Conservation (phyloP, 2,113 vertebrate species). For the Poeciliopsis occidentalis region DNA sequence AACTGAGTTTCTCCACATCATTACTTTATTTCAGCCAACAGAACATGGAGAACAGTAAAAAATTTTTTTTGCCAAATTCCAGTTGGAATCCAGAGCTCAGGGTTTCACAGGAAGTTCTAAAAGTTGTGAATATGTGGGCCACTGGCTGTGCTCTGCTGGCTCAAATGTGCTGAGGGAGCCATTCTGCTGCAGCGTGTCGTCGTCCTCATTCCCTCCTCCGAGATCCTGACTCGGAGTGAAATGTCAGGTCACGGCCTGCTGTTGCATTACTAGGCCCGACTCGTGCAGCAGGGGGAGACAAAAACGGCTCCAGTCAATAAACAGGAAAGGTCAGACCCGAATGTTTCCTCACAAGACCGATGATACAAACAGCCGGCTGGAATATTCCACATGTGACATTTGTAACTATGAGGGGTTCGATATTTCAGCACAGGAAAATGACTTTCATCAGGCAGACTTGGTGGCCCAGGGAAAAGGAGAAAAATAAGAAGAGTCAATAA, state of each 20-base stretch:
- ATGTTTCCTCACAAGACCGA: constrained; percentile 66
- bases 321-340: constrained; percentile 74
- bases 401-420: constrained; percentile 41
- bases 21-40: background rate
- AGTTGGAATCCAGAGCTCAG: background rate
- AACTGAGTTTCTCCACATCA: background rate
- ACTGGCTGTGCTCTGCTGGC: constrained; percentile 4
- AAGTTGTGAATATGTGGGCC: constrained; percentile 2
- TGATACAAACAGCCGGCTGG: constrained; percentile 41
- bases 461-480: background rate
- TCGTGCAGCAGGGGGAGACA: constrained; percentile 34
- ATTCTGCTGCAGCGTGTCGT: constrained; percentile 4
- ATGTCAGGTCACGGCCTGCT: constrained; percentile 69
- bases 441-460: constrained; percentile 6
- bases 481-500: constrained; percentile 1
- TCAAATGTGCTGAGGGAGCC: constrained; percentile 17
- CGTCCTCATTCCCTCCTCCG: constrained; percentile 28
- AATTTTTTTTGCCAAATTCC: background rate
- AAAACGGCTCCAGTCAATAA: constrained; percentile 66
- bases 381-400: constrained; percentile 70
- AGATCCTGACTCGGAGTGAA: constrained; percentile 52
- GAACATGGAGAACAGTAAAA: background rate
- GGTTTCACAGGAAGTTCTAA: background rate
- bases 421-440: constrained; percentile 41
- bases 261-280: constrained; percentile 25